These are phyloP conservation scores for Macrochelys suwanniensis DNA, from an alignment of 2,797 vertebrate species.

Conservation along the genomic window DNA sequence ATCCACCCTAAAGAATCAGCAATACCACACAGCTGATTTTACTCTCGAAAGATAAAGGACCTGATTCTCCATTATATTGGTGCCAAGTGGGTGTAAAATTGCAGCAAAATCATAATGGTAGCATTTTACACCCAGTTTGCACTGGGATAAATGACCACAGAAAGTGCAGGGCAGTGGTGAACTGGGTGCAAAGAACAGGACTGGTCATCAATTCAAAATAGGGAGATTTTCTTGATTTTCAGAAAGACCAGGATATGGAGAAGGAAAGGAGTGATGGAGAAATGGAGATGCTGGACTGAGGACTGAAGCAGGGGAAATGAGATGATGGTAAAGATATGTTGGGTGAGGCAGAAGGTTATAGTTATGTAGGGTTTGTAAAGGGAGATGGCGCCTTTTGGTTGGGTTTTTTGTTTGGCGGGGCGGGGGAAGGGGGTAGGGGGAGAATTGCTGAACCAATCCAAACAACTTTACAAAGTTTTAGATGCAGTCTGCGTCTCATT, in stretches of 20 bases:
- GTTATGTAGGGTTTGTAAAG: not conserved
- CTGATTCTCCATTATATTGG: not conserved
- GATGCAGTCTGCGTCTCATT: conserved; percentile 27
- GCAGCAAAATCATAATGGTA: not conserved
- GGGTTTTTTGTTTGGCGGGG: not conserved
- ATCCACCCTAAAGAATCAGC: not conserved
- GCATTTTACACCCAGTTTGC: not conserved
- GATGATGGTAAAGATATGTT: not conserved
- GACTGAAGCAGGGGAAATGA: not conserved
- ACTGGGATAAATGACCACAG: not conserved
- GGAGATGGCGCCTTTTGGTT: not conserved
- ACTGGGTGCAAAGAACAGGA: not conserved
- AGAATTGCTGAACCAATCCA: not conserved
- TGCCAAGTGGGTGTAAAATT: not conserved
- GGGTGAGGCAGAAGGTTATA: not conserved
- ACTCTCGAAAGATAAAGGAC: not conserved
- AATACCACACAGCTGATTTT: not conserved
- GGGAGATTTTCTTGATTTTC: not conserved
- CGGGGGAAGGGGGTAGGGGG: fast-evolving
- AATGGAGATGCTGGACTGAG: not conserved
- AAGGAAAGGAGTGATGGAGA: not conserved
- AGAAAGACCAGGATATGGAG: not conserved
- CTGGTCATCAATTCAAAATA: not conserved
- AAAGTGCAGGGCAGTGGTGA: not conserved
- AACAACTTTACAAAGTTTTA: not conserved